phyloP scores from a whole-genome alignment of 2,888 invertebrate species.

The Eristalinus aeneus region DNA sequence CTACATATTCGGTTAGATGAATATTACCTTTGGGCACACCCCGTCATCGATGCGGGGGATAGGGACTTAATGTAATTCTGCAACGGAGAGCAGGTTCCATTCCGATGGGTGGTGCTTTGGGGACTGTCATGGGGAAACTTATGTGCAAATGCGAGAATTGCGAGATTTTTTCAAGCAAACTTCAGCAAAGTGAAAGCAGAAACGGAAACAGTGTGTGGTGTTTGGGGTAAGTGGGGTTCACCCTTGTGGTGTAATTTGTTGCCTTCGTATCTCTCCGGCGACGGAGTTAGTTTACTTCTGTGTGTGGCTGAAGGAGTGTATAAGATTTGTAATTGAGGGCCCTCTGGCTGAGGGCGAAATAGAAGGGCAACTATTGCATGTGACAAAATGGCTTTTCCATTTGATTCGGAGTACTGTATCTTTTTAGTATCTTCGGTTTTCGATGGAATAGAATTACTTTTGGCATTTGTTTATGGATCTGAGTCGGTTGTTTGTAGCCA shows the following conservation, averaged over 20 bases:
- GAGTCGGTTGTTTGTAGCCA: slow-evolving; percentile 14
- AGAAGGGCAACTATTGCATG: slow-evolving; percentile 52
- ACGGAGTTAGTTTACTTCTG: slow-evolving; percentile 37
- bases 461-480: slow-evolving; percentile 52
- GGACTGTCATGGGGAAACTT: slow-evolving; percentile 49
- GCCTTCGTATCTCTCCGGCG: slow-evolving; percentile 22
- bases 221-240: slow-evolving; percentile 22
- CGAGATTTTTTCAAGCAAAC: slow-evolving; percentile 11
- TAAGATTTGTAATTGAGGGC: slow-evolving; percentile 53
- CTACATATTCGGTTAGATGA: slow-evolving; percentile 65
- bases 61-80: slow-evolving; percentile 25
- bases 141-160: slow-evolving; percentile 56
- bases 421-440: slow-evolving; percentile 27
- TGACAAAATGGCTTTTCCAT: slow-evolving; percentile 35
- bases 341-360: slow-evolving; percentile 43
- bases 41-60: slow-evolving; percentile 59
- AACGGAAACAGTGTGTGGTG: neutral
- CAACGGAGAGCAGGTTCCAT: neutral
- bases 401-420: slow-evolving; percentile 22
- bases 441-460: slow-evolving; percentile 43
- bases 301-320: slow-evolving; percentile 7
- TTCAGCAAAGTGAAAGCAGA: neutral
- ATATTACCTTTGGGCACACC: slow-evolving; percentile 64
- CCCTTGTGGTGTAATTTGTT: slow-evolving; percentile 61
- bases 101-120: slow-evolving; percentile 10